Percentiles rank a stretch among this genome's conserved stretches.
These are phyloP conservation scores for Stratiomys singularior DNA, from an alignment of 2,888 invertebrate species.

Conservation along the genomic window DNA sequence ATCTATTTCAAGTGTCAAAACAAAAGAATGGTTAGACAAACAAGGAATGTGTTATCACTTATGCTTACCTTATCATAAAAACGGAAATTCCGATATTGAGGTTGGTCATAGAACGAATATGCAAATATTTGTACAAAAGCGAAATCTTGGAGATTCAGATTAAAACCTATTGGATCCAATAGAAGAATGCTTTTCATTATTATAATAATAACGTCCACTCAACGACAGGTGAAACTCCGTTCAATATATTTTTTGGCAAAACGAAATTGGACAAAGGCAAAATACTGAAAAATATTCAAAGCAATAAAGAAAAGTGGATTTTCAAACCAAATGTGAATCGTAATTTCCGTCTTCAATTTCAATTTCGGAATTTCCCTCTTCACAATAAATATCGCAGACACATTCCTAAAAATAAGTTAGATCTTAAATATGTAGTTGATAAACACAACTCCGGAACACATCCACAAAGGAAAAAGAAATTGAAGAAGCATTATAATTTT, in stretches of 20 bases:
- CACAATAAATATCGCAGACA: neutral
- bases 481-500: neutral
- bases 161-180: neutral
- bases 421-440: neutral
- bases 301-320: slow-evolving; percentile 10
- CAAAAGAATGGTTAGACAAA: slow-evolving; percentile 11
- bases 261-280: neutral
- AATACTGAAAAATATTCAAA: slow-evolving; percentile 19
- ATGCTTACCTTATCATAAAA: slow-evolving; percentile 6
- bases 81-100: slow-evolving; percentile 7
- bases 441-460: neutral
- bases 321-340: neutral
- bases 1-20: neutral
- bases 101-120: slow-evolving; percentile 1
- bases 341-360: too few relatives aligned
- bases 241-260: neutral
- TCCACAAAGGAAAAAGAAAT: neutral
- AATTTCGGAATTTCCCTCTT: neutral
- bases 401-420: slow-evolving; percentile 16
- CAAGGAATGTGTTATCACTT: slow-evolving; percentile 4
- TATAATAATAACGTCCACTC: slow-evolving; percentile 6
- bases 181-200: neutral
- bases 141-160: neutral
- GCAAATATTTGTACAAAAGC: neutral
- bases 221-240: neutral